Conservation (phyloP, 2,797 vertebrate species). For the Hemibagrus guttatus region DNA sequence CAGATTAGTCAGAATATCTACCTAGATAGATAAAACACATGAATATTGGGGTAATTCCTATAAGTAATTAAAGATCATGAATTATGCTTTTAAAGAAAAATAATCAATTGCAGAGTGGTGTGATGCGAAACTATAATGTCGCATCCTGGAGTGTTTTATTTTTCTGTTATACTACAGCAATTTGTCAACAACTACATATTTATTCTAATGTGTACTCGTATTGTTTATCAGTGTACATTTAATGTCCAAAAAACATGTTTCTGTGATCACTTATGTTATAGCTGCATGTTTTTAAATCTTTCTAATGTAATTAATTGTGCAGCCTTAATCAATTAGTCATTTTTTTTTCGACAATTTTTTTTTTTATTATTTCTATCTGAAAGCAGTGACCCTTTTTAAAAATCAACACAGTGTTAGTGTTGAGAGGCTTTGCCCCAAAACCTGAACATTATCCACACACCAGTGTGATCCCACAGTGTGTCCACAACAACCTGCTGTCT, state of each 20-base stretch:
- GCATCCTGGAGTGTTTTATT: not conserved
- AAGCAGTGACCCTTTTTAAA: not conserved
- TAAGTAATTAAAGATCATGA: not conserved
- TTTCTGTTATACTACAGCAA: not conserved
- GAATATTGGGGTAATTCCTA: not conserved
- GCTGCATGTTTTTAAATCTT: not conserved
- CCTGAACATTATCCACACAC: slow-evolving; percentile 37
- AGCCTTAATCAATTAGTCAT: not conserved
- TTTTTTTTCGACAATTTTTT: not conserved
- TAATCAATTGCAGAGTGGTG: not conserved
- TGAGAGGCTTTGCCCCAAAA: slow-evolving; percentile 42
- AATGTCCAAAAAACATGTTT: not conserved
- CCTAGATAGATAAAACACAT: not conserved
- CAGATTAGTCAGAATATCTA: not conserved
- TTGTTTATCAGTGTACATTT: not conserved
- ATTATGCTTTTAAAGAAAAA: not conserved
- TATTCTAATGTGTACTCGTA: not conserved
- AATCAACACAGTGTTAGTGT: not conserved
- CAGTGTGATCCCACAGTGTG: slow-evolving; percentile 38
- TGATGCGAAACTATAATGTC: not conserved
- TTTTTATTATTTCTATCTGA: not conserved
- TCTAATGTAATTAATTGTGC: not conserved
- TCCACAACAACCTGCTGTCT: not conserved
- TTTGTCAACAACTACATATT: not conserved
- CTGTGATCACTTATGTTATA: not conserved